Percentiles rank a stretch among this genome's conserved stretches.
These are phyloP conservation scores for Creontiades dilutus DNA, from an alignment of 2,888 invertebrate species.

Conservation along the genomic window DNA sequence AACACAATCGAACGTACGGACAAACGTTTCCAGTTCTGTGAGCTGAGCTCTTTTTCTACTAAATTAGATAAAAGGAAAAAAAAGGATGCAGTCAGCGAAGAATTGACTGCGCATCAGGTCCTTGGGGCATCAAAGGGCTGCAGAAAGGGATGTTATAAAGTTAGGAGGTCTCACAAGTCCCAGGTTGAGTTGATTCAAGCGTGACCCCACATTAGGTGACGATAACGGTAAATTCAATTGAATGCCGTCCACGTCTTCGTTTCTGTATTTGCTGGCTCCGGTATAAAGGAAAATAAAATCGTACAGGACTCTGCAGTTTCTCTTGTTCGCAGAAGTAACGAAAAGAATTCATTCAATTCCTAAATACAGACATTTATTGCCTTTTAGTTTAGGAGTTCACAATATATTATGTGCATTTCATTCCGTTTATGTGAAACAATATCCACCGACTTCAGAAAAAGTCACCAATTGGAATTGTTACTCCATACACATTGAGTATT, in stretches of 20 bases:
- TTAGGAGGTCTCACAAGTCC: slow-evolving; percentile 59
- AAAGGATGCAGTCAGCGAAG: slow-evolving; percentile 24
- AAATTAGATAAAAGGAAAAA: background rate
- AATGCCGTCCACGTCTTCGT: slow-evolving; percentile 8
- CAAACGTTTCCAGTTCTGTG: slow-evolving; percentile 13
- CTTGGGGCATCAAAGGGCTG: slow-evolving; percentile 33
- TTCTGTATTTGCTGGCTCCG: background rate
- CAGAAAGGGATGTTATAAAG: slow-evolving; percentile 46
- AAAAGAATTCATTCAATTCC: too few species aligned
- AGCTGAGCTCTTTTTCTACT: slow-evolving; percentile 29
- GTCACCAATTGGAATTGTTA: too few species aligned
- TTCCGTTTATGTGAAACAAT: too few species aligned
- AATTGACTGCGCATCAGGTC: slow-evolving; percentile 2
- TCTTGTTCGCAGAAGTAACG: background rate
- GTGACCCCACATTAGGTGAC: slow-evolving; percentile 57
- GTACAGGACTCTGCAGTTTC: background rate
- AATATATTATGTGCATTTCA: too few species aligned
- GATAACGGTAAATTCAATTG: slow-evolving; percentile 23
- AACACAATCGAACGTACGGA: background rate
- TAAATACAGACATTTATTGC: too few species aligned
- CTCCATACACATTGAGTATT: too few species aligned
- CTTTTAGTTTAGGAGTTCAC: too few species aligned
- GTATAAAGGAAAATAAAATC: background rate
- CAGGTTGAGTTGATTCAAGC: slow-evolving; percentile 61
- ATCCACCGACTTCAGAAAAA: too few species aligned